These are phyloP conservation scores for Neodiprion fabricii DNA, from an alignment of 1,140 invertebrate species.

Conservation along the genomic window DNA sequence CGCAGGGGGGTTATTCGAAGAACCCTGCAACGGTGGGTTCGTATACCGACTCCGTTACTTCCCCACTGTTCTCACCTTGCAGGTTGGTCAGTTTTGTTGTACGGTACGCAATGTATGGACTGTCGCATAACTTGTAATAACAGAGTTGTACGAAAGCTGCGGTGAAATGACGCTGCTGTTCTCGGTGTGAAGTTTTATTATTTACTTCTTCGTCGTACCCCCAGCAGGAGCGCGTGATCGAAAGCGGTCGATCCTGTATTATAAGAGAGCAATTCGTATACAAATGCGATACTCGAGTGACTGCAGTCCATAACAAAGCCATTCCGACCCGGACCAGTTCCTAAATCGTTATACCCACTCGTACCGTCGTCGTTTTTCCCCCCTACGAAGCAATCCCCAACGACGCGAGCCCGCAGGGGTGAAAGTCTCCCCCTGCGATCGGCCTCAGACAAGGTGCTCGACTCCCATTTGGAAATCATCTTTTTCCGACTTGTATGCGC, in stretches of 20 bases:
- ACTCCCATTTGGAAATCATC: neutral
- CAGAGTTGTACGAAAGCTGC: neutral
- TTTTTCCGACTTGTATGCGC: no score
- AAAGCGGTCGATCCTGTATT: conserved; percentile 33
- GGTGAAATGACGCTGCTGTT: neutral
- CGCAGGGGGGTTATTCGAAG: neutral
- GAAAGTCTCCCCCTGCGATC: no score
- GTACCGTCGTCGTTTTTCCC: conserved; percentile 30
- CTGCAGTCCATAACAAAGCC: conserved; percentile 51
- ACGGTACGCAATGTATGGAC: no score
- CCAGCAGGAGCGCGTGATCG: conserved; percentile 8
- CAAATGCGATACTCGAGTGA: conserved; percentile 53
- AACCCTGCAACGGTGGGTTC: neutral
- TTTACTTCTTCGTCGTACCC: neutral
- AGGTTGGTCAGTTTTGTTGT: neutral
- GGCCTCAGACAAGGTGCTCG: neutral
- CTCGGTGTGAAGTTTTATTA: neutral
- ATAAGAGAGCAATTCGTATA: conserved; percentile 56
- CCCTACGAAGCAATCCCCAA: conserved; percentile 30
- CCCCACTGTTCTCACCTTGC: neutral
- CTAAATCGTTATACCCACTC: neutral
- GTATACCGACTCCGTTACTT: neutral
- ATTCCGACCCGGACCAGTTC: conserved; percentile 37
- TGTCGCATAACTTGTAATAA: neutral
- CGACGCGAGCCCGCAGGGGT: neutral